A percentile compares a stretch with the other conserved stretches of the same genome.
phyloP scores from a whole-genome alignment of 1,140 invertebrate species.

The Camponotus vicinus region DNA sequence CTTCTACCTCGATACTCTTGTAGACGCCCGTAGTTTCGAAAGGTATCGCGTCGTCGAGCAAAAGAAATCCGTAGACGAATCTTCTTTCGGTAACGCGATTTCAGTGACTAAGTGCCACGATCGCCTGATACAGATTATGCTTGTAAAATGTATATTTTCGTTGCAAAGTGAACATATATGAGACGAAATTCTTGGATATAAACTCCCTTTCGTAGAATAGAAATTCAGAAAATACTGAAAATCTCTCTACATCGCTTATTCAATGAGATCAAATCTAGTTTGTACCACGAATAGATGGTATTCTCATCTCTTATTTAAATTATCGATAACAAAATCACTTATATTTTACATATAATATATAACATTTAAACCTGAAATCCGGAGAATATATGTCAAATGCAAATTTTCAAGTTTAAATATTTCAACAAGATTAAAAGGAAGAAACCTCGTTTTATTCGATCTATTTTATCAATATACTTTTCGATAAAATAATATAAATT shows the following conservation, averaged over 20 bases:
- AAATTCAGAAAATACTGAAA: not conserved
- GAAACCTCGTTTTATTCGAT: not conserved
- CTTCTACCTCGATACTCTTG: slow-evolving; percentile 36
- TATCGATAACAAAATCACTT: not conserved
- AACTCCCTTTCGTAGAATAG: not conserved
- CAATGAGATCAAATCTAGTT: not conserved
- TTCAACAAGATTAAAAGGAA: not conserved
- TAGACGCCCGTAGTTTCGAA: slow-evolving; percentile 46
- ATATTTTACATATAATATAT: not conserved
- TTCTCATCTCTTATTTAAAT: not conserved
- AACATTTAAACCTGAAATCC: no score
- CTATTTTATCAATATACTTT: not conserved
- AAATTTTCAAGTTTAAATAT: no score
- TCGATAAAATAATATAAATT: not conserved
- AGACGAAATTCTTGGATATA: not conserved
- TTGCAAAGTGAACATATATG: not conserved
- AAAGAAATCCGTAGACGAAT: slow-evolving; percentile 49
- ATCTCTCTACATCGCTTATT: not conserved
- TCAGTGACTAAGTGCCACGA: slow-evolving; percentile 19
- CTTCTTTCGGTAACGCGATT: slow-evolving; percentile 39
- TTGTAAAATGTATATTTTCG: not conserved
- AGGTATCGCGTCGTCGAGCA: slow-evolving; percentile 43
- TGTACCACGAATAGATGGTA: not conserved
- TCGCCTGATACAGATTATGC: not conserved
- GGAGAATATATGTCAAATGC: no score